Evolutionary conservation across 2,888 invertebrate species (phyloP), one percentile per base, ranked within the genome.

Genomic region (Corbicula japonica): DNA sequence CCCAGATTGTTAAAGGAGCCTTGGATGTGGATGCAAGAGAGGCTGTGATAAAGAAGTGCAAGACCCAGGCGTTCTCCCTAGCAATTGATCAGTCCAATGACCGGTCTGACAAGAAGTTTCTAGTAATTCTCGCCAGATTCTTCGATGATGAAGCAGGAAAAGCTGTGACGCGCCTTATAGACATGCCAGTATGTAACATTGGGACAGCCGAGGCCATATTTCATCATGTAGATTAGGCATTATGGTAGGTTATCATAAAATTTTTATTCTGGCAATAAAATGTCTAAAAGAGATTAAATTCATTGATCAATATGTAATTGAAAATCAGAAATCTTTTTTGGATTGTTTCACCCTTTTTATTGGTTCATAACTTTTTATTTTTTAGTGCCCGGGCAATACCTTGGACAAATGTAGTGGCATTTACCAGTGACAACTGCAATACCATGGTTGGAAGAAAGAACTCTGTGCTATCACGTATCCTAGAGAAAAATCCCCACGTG

Each of bases 391-490:
- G 15, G 10, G 15, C 10, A 10, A 41, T 41, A 10, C 41, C 41
- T 41, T 41, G 41, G 41, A 41, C 10, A 10, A 41, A 41, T 41
- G 10, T 41, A 15, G 41, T 41, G 41, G 41, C 41, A 41, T 41
- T 41, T 41, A 41, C 41, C 10, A 41, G 41, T 41, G 41, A 71
- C 65, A 76, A 76, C 50, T 76, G 76, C 30, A 63, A 38, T 26
- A 61, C 61, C 21, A 70, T 68, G 61, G 61, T 56, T 18, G 72
- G 68, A 21, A 26, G 35, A 6, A 48, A 65, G 18, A 69, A 58
- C 23, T 73, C 70, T 10, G 62, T 78, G 38, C 18, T 78, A 12
- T 35, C 56, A 21, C 65, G 62, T 32, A 61, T 78, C 34, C 54
- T 38, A 60, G 48, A 28, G 4, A 35, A 63, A n/a, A 32, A 50